Evolutionary conservation across 1,140 invertebrate species (phyloP).

Genomic region (Orussus abietinus): DNA sequence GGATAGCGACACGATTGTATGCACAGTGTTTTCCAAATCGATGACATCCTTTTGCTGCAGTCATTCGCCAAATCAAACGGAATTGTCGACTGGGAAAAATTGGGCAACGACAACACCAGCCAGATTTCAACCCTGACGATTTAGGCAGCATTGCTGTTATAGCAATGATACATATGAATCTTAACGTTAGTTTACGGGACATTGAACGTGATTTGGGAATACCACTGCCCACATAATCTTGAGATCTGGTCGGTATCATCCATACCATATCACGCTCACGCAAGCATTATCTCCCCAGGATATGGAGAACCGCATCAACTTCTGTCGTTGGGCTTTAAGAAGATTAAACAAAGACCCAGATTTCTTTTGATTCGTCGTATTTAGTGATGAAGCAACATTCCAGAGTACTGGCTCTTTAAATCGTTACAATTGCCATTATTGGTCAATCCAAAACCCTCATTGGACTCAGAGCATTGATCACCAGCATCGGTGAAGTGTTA

Average conservation of each 20-base stretch:
- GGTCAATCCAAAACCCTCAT: too few species aligned
- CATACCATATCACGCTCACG: constrained; percentile 7
- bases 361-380: not conserved
- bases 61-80: constrained; percentile 4
- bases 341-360: not conserved
- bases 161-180: constrained; percentile 10
- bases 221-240: constrained; percentile 9
- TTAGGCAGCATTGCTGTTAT: constrained; percentile 9
- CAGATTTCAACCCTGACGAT: constrained; percentile 6
- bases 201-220: constrained; percentile 12
- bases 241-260: not conserved
- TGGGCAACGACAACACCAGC: constrained; percentile 2
- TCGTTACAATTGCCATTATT: constrained; percentile 14
- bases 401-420: constrained; percentile 12
- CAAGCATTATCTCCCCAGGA: constrained; percentile 1
- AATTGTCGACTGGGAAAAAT: not conserved
- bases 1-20: constrained; percentile 1
- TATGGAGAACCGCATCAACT: not conserved
- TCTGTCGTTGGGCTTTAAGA: constrained; percentile 3
- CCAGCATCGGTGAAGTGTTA: constrained; percentile 22
- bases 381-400: constrained; percentile 11
- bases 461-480: too few species aligned
- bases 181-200: constrained; percentile 8
- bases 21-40: constrained; percentile 1
- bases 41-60: not conserved